Conservation (phyloP, 2,113 vertebrate species). For the Lycaon pictus region DNA sequence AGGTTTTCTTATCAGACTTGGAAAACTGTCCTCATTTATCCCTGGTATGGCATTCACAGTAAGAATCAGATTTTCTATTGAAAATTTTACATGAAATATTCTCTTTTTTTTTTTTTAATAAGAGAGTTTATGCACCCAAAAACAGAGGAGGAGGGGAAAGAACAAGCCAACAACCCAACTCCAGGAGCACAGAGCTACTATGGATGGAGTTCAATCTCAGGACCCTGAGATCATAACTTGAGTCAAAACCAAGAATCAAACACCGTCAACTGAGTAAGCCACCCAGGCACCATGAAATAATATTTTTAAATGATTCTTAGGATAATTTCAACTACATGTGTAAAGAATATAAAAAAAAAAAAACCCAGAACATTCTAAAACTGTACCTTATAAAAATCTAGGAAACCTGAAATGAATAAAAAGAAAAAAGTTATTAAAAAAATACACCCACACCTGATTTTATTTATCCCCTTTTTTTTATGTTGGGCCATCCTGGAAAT, state of each 20-base stretch:
- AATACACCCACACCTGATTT: background rate
- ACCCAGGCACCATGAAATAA: background rate
- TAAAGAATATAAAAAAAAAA: background rate
- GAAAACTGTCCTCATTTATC: background rate
- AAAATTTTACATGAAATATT: constrained; percentile 18
- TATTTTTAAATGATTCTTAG: background rate
- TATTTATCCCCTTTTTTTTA: background rate
- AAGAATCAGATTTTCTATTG: background rate
- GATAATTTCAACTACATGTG: background rate
- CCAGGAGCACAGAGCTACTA: background rate
- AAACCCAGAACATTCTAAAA: background rate
- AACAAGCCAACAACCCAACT: background rate
- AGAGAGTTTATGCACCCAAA: background rate
- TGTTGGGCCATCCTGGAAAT: background rate
- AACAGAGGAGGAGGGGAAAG: background rate
- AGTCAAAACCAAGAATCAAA: background rate
- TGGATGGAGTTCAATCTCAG: background rate
- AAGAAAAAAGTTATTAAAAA: background rate
- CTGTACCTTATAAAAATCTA: background rate
- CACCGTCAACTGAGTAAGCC: background rate
- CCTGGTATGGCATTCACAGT: background rate
- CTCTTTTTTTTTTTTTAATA: background rate
- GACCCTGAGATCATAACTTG: no score
- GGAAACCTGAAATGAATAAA: constrained; percentile 23
- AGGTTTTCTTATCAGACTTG: background rate